A percentile compares a stretch with the other conserved stretches of the same genome.
These are phyloP conservation scores for Catamblyrhynchus diadema DNA, from an alignment of 2,797 vertebrate genomes.

Conservation along the genomic window DNA sequence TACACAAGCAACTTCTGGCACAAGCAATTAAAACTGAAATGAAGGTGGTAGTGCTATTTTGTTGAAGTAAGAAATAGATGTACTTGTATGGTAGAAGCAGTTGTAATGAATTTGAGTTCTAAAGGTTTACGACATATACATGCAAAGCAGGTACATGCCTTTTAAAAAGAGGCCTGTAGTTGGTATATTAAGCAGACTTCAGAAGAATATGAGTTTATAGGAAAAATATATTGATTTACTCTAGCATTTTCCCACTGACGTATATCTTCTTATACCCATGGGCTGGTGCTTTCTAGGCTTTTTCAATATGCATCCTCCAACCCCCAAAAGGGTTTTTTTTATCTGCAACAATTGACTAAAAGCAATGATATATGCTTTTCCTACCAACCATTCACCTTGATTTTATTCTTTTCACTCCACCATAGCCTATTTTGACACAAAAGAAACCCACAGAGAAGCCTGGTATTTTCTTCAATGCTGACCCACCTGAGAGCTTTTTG, in stretches of 20 bases:
- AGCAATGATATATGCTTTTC: not conserved
- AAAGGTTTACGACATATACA: not conserved
- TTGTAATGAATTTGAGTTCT: not conserved
- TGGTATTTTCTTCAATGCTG: not conserved
- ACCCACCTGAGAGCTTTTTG: not conserved
- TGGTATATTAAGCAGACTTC: not conserved
- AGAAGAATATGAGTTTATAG: not conserved
- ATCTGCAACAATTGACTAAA: not conserved
- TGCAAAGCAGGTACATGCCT: not conserved
- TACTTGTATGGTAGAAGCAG: not conserved
- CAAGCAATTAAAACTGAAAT: constrained; percentile 51
- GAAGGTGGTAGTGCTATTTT: constrained; percentile 13
- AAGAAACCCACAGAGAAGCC: not conserved
- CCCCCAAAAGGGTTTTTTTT: not conserved
- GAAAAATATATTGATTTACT: not conserved
- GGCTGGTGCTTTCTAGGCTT: not conserved
- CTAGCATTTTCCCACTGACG: not conserved
- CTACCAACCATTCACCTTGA: not conserved
- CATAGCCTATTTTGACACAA: not conserved
- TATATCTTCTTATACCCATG: not conserved
- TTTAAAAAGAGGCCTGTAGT: not conserved
- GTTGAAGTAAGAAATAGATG: not conserved
- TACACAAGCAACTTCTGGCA: not conserved
- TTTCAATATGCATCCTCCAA: not conserved
- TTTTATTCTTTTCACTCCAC: not conserved